Evolutionary conservation across 2,888 invertebrate genomes (phyloP), one percentile per base, ranked within the genome.

Genomic region (Tethea ocularis): DNA sequence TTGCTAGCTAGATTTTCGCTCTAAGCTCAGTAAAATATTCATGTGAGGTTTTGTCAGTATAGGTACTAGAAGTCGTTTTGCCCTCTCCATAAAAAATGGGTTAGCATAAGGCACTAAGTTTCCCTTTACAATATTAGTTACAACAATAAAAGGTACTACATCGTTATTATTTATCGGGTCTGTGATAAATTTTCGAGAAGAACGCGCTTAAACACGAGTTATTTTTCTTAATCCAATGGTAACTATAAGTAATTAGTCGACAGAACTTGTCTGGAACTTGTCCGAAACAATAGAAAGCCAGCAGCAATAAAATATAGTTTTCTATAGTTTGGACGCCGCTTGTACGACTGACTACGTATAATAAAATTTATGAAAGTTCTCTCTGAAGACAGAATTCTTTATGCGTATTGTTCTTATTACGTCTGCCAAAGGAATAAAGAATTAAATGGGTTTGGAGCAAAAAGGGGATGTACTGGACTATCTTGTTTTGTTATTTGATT

Each of bases 221-320:
- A 38, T 56, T 36, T 52, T 52, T 51, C 15, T 51, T 56, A 26
- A 17, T 13, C 24, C 33, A 58, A 38, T 36, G 26, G 11, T 57
- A 23, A 53, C 59, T 36, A 36, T 56, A 22, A 71, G 64, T 67
- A 67, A 72, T 71, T 71, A 72, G 60, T 53, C 57, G 62, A 57
- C 59, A 53, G 17, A 62, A 67, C 62, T 64, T 67, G 65, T 67
- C 64, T 54, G 58, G 59, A 59, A 56, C 46, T 60, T 69, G 66
- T 66, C 67, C 56, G 41, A 57, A 66, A 66, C 68, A 71, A 68
- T 62, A 59, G 67, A 51, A 63, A 60, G 62, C 20, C 62, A 36
- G 15, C 41, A 17, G 36, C 29, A 41, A 51, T 60, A 58, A 62
- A 55, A 57, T 60, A 62, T 62, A 36, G 58, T 33, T 56, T 51